A percentile compares a stretch with the other conserved stretches of the same genome.
Conservation (phyloP, 2,113 vertebrate species). For the Natator depressus region DNA sequence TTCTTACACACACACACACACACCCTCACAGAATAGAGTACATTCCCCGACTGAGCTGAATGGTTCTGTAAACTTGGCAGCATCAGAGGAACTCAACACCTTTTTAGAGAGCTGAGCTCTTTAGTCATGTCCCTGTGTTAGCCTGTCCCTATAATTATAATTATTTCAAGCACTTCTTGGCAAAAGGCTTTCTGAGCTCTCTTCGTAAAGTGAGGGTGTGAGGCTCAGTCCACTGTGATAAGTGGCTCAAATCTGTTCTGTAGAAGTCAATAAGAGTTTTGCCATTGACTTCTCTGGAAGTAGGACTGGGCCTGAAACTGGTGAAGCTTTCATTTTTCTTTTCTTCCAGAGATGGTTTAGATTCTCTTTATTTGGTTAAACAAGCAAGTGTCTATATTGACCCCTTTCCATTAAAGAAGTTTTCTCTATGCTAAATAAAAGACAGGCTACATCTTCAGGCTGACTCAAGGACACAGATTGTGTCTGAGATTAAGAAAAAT, state of each 20-base stretch:
- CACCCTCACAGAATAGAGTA: background rate
- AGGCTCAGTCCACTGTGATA: background rate
- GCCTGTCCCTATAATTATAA: background rate
- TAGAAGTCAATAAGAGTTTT: background rate
- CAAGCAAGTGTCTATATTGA: background rate
- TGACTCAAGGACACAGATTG: accelerated
- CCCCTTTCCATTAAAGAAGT: background rate
- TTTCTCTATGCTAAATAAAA: background rate
- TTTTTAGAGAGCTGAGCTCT: background rate
- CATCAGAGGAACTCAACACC: background rate
- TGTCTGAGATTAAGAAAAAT: background rate
- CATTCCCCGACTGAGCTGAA: background rate
- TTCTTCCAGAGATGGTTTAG: accelerated
- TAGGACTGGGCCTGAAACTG: background rate
- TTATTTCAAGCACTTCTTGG: background rate
- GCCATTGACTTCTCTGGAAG: background rate
- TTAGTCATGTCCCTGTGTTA: background rate
- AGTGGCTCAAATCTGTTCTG: background rate
- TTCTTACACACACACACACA: accelerated
- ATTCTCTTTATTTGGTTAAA: background rate
- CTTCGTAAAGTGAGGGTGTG: background rate
- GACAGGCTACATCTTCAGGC: background rate
- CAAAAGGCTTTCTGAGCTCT: background rate
- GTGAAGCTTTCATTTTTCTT: background rate
- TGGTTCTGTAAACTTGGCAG: background rate